Conservation (phyloP, 2,113 vertebrate species). For the Peucedramus taeniatus region DNA sequence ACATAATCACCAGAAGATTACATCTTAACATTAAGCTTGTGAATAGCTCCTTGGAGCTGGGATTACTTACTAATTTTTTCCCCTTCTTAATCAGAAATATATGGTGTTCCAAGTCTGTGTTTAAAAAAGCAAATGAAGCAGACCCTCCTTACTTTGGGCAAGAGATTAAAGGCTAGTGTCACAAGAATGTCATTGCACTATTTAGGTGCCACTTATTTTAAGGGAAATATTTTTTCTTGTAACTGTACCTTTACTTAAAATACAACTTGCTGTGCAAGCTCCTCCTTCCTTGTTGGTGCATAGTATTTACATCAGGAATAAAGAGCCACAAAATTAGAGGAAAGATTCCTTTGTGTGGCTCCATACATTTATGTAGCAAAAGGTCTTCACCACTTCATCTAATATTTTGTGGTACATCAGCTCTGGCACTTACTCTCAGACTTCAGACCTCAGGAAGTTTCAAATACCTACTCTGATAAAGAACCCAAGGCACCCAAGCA, state of each 20-base stretch:
- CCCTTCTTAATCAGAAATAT: background rate
- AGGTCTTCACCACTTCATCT: background rate
- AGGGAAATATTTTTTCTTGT: background rate
- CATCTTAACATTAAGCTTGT: background rate
- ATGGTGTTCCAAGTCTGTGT: background rate
- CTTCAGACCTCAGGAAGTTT: background rate
- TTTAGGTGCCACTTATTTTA: background rate
- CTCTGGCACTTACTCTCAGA: background rate
- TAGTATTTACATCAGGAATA: background rate
- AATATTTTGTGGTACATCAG: background rate
- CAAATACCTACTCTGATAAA: background rate
- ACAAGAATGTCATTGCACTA: background rate
- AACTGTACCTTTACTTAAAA: background rate
- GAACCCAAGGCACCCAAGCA: background rate
- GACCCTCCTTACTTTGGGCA: background rate
- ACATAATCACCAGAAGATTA: background rate
- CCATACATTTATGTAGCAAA: background rate
- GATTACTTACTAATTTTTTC: background rate
- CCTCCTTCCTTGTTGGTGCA: background rate
- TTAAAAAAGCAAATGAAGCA: background rate
- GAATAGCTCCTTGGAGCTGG: conserved; percentile 4
- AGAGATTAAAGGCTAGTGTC: background rate
- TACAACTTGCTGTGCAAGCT: background rate
- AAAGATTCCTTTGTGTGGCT: background rate
- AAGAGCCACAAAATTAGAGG: background rate